A percentile compares a stretch with the other conserved stretches of the same genome.
phyloP scores from a whole-genome alignment of 2,113 vertebrate species.

The Poecilia latipinna region DNA sequence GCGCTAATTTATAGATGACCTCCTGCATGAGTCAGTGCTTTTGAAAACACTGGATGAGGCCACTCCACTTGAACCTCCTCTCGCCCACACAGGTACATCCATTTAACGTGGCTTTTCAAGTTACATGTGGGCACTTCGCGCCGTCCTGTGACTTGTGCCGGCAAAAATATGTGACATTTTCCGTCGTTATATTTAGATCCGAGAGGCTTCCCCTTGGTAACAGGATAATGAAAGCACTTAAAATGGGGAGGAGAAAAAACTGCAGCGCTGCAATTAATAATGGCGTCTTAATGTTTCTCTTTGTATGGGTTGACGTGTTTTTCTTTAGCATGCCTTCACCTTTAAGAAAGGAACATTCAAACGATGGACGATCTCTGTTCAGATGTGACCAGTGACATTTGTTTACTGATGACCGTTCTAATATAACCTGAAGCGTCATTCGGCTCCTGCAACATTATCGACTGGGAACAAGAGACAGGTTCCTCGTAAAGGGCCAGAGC shows the following conservation, averaged over 20 bases:
- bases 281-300: neutral
- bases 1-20: conserved; percentile 46
- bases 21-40: conserved; percentile 49
- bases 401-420: neutral
- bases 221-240: neutral
- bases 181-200: neutral
- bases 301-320: neutral
- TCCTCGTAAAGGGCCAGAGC: conserved; percentile 1
- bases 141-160: neutral
- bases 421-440: conserved; percentile 14
- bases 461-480: neutral
- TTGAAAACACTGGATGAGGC: conserved; percentile 48
- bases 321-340: neutral
- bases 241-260: neutral
- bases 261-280: neutral
- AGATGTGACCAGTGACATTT: conserved; percentile 61
- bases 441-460: conserved; percentile 14
- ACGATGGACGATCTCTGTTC: conserved; percentile 28
- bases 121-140: conserved; percentile 9
- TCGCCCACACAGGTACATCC: conserved; percentile 46
- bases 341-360: conserved; percentile 23
- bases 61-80: conserved; percentile 44
- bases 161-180: conserved; percentile 19
- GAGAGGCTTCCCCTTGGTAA: neutral
- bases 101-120: conserved; percentile 21